Conservation (phyloP, 2,888 invertebrate genomes). For the Troides oblongomaculatus region DNA sequence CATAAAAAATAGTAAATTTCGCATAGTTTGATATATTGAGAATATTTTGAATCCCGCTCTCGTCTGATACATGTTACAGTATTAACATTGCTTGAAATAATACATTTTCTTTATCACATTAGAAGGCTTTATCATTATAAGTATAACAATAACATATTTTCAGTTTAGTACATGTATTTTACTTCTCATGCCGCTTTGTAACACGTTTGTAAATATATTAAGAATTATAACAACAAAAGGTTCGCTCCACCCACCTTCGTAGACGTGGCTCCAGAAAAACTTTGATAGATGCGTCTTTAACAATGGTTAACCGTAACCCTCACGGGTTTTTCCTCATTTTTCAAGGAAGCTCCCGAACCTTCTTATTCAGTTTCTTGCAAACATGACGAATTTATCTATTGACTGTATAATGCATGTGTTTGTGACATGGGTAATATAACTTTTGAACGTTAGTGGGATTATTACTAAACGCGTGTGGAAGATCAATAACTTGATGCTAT, state of each 20-base stretch:
- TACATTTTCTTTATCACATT: too few relatives aligned
- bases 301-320: constrained; percentile 15
- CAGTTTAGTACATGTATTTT: background rate
- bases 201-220: constrained; percentile 4
- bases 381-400: constrained; percentile 1
- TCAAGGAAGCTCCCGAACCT: constrained; percentile 3
- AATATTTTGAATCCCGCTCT: too few relatives aligned
- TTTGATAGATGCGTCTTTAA: constrained; percentile 24
- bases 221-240: constrained; percentile 10
- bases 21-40: too few relatives aligned
- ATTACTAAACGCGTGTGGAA: too few relatives aligned
- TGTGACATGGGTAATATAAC: background rate
- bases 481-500: too few relatives aligned
- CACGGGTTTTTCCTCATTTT: constrained; percentile 11
- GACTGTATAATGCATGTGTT: background rate
- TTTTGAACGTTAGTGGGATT: too few relatives aligned
- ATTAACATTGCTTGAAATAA: too few relatives aligned
- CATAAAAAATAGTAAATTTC: too few relatives aligned
- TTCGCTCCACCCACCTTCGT: constrained; percentile 4
- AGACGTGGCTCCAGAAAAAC: constrained; percentile 16
- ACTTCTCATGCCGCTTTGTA: background rate
- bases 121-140: too few relatives aligned
- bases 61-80: too few relatives aligned
- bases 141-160: too few relatives aligned
- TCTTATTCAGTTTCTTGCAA: constrained; percentile 2